phyloP scores from a whole-genome alignment of 1,140 invertebrate genomes.

The Papilio machaon region DNA sequence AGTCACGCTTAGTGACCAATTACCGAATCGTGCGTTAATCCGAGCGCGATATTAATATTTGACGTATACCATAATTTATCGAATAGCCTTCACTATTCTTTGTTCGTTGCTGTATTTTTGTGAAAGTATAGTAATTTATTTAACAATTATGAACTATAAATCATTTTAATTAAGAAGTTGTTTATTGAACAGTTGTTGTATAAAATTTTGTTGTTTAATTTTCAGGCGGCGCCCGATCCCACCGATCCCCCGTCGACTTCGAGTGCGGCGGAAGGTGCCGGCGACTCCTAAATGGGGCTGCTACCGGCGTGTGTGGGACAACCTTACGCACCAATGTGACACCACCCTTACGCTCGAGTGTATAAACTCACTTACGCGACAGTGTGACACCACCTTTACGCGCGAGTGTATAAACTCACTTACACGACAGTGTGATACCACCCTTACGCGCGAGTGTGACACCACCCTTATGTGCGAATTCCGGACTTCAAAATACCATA shows the following conservation, averaged over 20 bases:
- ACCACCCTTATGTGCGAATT: constrained; percentile 30
- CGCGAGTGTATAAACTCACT: constrained; percentile 38
- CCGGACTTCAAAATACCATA: constrained; percentile 46
- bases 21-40: too few relatives aligned
- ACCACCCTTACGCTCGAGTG: constrained; percentile 25
- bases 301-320: constrained; percentile 44
- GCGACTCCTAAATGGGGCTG: constrained; percentile 48
- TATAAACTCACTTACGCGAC: constrained; percentile 29
- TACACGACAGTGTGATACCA: constrained; percentile 11
- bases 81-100: too few relatives aligned
- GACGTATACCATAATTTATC: too few relatives aligned
- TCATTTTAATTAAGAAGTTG: too few relatives aligned
- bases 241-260: constrained; percentile 58
- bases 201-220: constrained; percentile 30
- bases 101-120: too few relatives aligned
- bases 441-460: constrained; percentile 20
- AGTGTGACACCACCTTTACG: constrained; percentile 12
- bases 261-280: constrained; percentile 49
- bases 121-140: too few relatives aligned
- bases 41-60: too few relatives aligned
- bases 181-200: neutral
- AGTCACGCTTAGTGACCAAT: too few relatives aligned
- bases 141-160: too few relatives aligned
- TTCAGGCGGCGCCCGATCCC: constrained; percentile 64
- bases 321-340: constrained; percentile 42